Conservation (phyloP, 1,140 invertebrate species). For the Orussus abietinus region DNA sequence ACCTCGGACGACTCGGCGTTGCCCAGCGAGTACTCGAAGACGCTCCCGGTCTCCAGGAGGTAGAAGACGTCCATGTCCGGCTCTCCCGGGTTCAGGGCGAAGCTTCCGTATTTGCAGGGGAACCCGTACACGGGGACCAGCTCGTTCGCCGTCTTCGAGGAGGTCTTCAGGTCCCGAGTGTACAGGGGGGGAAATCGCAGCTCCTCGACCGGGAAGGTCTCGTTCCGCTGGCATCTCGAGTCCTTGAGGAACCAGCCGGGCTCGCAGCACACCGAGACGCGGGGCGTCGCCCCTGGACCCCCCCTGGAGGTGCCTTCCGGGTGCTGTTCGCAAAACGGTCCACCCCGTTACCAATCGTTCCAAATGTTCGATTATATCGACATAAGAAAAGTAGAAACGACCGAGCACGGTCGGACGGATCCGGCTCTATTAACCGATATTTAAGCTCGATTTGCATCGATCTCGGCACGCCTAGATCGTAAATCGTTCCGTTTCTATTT, state of each 20-base stretch:
- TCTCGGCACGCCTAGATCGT: no score
- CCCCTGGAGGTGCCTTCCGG: background rate
- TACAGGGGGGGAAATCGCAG: constrained; percentile 18
- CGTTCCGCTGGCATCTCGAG: constrained; percentile 13
- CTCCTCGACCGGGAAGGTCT: background rate
- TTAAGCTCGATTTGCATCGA: no score
- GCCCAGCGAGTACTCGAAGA: constrained; percentile 18
- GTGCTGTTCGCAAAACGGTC: background rate
- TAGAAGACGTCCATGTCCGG: constrained; percentile 32
- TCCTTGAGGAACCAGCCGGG: constrained; percentile 18
- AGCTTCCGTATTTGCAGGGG: constrained; percentile 25
- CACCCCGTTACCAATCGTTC: background rate
- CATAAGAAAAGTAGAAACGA: no score
- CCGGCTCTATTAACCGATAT: background rate
- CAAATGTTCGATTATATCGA: no score
- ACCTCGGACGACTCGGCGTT: constrained; percentile 4
- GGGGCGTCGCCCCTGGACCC: background rate
- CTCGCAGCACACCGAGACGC: constrained; percentile 27
- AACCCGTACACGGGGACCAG: constrained; percentile 18
- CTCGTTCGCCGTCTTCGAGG: constrained; percentile 12
- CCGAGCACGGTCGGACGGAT: background rate
- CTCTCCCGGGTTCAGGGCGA: constrained; percentile 21
- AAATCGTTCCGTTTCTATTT: no score
- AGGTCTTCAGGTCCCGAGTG: constrained; percentile 10
- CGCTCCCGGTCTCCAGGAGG: constrained; percentile 35